Percentiles rank a stretch among this genome's conserved stretches.
Evolutionary conservation across 2,888 invertebrate genomes (phyloP).

Genomic region (Amblyteles armatorius): DNA sequence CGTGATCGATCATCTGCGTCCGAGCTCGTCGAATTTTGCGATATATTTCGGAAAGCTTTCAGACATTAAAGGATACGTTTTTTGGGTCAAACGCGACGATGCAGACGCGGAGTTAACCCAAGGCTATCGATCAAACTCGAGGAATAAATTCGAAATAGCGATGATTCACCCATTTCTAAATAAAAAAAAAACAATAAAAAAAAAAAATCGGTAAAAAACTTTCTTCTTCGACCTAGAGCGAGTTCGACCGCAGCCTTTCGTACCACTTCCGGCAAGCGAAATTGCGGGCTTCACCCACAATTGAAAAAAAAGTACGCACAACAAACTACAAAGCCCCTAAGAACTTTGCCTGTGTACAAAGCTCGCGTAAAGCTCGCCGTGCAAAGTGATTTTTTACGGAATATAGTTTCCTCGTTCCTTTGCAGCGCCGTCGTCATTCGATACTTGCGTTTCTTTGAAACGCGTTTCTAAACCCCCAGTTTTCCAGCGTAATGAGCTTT

Average conservation of each 20-base stretch:
- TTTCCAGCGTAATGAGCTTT: neutral
- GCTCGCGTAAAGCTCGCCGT: neutral
- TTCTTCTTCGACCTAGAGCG: too few relatives aligned
- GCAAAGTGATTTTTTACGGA: neutral
- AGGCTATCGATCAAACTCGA: slow-evolving; percentile 54
- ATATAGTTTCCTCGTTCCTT: neutral
- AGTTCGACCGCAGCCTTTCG: too few relatives aligned
- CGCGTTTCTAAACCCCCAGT: neutral
- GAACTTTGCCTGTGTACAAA: neutral
- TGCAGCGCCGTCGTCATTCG: neutral
- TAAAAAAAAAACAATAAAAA: neutral
- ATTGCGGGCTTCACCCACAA: neutral
- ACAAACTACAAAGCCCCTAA: neutral
- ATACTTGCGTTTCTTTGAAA: neutral
- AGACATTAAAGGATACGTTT: neutral
- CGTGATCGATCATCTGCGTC: slow-evolving; percentile 4
- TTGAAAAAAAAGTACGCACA: neutral
- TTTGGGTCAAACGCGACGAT: slow-evolving; percentile 44
- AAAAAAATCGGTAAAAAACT: neutral
- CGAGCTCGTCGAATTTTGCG: neutral
- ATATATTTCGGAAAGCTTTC: slow-evolving; percentile 6
- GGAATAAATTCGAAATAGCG: slow-evolving; percentile 28
- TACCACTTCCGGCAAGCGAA: too few relatives aligned
- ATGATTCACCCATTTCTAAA: neutral
- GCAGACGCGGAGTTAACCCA: neutral